These are phyloP conservation scores for Atopsyche davidsoni DNA, from an alignment of 1,140 invertebrate species.

Conservation along the genomic window DNA sequence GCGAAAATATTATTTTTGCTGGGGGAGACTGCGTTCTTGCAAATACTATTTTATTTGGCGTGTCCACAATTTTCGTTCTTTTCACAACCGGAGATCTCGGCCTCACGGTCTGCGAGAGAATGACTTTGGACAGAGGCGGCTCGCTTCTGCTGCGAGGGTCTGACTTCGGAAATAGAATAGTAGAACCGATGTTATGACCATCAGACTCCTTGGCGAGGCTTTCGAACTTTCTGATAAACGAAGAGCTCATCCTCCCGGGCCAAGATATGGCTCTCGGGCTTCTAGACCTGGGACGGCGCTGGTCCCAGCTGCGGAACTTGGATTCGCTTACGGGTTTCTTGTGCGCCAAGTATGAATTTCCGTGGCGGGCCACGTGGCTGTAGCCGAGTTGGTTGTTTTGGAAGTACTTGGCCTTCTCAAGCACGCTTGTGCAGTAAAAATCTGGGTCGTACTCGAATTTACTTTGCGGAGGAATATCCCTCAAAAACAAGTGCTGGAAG, in stretches of 20 bases:
- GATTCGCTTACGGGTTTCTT: constrained; percentile 67
- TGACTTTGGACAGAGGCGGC: constrained; percentile 45
- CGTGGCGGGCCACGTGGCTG: constrained; percentile 51
- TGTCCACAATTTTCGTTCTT: constrained; percentile 15
- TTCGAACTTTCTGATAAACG: constrained; percentile 36
- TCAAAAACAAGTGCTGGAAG: constrained; percentile 64
- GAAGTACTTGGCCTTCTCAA: constrained; percentile 59
- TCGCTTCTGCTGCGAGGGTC: constrained; percentile 48
- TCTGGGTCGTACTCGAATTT: constrained; percentile 23
- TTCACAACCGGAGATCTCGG: constrained; percentile 39
- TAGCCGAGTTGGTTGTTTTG: constrained; percentile 45
- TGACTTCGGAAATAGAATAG: constrained; percentile 26
- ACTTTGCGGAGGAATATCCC: constrained; percentile 37
- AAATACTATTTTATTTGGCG: constrained; percentile 29
- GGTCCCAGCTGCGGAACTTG: constrained; percentile 62
- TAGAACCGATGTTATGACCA: constrained; percentile 33
- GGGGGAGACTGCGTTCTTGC: constrained; percentile 33
- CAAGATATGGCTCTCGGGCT: constrained; percentile 44
- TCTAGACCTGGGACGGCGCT: constrained; percentile 35
- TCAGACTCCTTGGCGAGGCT: constrained; percentile 33
- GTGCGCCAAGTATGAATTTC: constrained; percentile 58
- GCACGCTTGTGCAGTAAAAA: constrained; percentile 48
- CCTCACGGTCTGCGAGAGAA: constrained; percentile 44
- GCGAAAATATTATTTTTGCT: constrained; percentile 39
- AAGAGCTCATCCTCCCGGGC: constrained; percentile 41